Percentiles rank a stretch among this genome's conserved stretches.
phyloP scores from a whole-genome alignment of 2,797 vertebrate species.

The Catostomus latipinnis region DNA sequence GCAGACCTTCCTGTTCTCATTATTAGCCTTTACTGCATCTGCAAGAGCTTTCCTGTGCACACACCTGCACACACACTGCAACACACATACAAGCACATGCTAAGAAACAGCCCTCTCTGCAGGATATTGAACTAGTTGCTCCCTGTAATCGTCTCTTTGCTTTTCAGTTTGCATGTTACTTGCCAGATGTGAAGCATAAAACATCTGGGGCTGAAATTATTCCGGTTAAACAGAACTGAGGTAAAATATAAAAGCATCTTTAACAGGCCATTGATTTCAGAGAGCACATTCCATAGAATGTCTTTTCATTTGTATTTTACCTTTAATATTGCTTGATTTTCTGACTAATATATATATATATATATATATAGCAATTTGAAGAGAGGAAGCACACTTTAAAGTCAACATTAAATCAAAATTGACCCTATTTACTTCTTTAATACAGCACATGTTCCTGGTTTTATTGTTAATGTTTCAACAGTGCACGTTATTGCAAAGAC shows the following conservation, averaged over 20 bases:
- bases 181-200: constrained; percentile 42
- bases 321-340: too few species aligned
- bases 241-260: constrained; percentile 33
- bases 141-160: constrained; percentile 40
- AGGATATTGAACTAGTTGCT: constrained; percentile 31
- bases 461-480: not conserved
- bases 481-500: not conserved
- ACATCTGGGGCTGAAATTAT: constrained; percentile 24
- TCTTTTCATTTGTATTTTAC: not conserved
- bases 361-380: too few species aligned
- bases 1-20: constrained; percentile 1
- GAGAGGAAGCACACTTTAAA: too few species aligned
- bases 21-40: constrained; percentile 2
- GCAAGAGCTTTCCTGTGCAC: not conserved
- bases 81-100: not conserved
- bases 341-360: too few species aligned
- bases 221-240: constrained; percentile 25
- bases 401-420: not conserved
- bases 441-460: not conserved
- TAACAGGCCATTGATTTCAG: constrained; percentile 22
- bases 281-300: not conserved
- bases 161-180: constrained; percentile 31
- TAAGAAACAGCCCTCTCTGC: constrained; percentile 17
- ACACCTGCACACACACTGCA: constrained; percentile 7
- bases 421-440: not conserved